Conservation (phyloP, 2,888 invertebrate genomes). For the Steinernema scapterisci region DNA sequence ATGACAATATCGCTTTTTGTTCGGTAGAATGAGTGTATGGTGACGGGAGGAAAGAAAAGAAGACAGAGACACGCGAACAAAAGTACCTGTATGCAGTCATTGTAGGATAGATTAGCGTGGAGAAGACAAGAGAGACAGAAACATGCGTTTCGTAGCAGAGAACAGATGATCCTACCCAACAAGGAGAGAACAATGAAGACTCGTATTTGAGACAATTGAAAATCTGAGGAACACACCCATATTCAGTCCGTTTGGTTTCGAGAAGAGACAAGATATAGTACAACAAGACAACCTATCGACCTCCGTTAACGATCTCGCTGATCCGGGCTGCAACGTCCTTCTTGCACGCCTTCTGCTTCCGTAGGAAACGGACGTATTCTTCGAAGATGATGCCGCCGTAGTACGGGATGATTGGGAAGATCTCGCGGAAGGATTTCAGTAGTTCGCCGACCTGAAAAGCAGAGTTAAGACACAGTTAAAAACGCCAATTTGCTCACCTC, state of each 20-base stretch:
- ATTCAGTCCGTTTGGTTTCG: background rate
- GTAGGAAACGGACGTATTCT: conserved; percentile 26
- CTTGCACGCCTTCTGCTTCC: conserved; percentile 31
- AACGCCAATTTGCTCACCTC: background rate
- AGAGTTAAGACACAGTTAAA: no score
- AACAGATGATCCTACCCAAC: background rate
- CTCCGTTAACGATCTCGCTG: conserved; percentile 10
- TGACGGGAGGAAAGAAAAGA: background rate
- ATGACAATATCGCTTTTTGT: no score
- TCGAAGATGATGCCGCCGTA: conserved; percentile 1
- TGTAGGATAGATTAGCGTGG: background rate
- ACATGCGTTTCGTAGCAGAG: background rate
- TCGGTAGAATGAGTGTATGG: no score
- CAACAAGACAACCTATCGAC: background rate
- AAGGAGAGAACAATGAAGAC: background rate
- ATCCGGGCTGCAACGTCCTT: background rate
- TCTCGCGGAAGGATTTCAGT: background rate
- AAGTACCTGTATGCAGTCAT: conserved; percentile 14
- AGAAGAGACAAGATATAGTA: conserved; percentile 5
- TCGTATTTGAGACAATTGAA: background rate
- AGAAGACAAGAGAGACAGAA: background rate
- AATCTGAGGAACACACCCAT: background rate
- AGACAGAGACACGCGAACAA: background rate
- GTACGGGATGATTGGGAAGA: background rate
- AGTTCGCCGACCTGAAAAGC: background rate